phyloP scores from a whole-genome alignment of 1,140 invertebrate genomes.

The Arion vulgaris region DNA sequence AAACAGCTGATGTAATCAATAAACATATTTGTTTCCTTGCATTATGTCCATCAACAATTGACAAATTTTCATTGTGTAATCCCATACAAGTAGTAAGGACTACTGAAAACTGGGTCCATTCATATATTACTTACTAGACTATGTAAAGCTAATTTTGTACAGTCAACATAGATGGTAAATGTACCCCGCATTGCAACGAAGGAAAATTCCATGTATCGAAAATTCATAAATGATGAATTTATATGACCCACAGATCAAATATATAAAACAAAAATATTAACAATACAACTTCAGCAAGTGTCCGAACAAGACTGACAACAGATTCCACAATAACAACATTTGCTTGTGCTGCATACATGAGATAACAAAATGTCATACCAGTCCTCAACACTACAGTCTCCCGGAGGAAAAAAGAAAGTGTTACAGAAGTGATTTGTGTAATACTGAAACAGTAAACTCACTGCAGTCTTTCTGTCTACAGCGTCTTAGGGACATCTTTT shows the following conservation, averaged over 20 bases:
- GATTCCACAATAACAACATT: no score
- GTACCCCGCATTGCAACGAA: no score
- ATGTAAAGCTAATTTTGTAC: no score
- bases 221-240: no score
- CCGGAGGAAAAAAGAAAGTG: not conserved
- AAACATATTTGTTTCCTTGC: not conserved
- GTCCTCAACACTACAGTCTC: not conserved
- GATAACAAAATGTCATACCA: no score
- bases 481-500: conserved; percentile 39
- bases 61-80: not conserved
- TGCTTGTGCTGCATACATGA: no score
- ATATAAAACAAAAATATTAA: no score
- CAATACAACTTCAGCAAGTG: no score
- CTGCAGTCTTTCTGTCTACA: conserved; percentile 35
- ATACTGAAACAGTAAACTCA: conserved; percentile 17
- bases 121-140: not conserved
- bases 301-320: no score
- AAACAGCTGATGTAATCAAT: conserved; percentile 19
- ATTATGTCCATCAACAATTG: not conserved
- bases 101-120: not conserved
- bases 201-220: no score
- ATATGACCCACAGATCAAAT: no score
- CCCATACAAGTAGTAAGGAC: conserved; percentile 12
- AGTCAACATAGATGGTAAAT: no score
- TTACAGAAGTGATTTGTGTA: not conserved